Evolutionary conservation across 2,888 invertebrate genomes (phyloP).

Genomic region (Eupeodes latifasciatus): DNA sequence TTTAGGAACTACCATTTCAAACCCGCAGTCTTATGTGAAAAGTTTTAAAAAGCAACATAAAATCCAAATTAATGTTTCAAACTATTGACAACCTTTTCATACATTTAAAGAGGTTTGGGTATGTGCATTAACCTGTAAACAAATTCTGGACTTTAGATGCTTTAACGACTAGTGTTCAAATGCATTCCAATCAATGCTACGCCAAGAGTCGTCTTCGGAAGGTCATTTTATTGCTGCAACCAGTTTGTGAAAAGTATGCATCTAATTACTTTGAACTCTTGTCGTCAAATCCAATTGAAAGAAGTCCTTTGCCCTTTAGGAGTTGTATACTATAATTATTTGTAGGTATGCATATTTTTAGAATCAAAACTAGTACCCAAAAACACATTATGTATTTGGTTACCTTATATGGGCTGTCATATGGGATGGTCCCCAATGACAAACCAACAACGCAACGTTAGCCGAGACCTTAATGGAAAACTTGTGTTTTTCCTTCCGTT

Average conservation of each 20-base stretch:
- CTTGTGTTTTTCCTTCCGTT: conserved; percentile 75
- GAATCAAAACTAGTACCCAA: conserved; percentile 4
- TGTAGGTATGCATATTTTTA: neutral
- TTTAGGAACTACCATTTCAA: no score
- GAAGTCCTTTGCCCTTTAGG: neutral
- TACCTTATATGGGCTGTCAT: conserved; percentile 30
- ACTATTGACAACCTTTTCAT: no score
- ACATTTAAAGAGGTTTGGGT: no score
- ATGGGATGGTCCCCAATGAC: conserved; percentile 48
- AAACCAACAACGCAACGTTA: conserved; percentile 46
- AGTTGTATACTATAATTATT: no score
- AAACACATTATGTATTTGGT: conserved; percentile 38
- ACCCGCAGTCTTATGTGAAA: no score
- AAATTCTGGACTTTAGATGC: neutral
- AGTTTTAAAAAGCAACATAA: no score
- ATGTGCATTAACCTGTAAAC: no score
- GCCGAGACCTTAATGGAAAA: conserved; percentile 70
- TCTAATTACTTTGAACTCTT: conserved; percentile 37
- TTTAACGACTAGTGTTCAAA: conserved; percentile 39
- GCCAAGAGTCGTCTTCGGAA: neutral
- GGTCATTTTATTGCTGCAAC: conserved; percentile 17
- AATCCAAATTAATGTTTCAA: no score
- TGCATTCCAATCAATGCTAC: conserved; percentile 64
- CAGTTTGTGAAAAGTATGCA: conserved; percentile 25
- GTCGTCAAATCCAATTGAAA: conserved; percentile 15